These are phyloP conservation scores for Lochmaea crataegi DNA, from an alignment of 2,888 invertebrate genomes.

Conservation along the genomic window DNA sequence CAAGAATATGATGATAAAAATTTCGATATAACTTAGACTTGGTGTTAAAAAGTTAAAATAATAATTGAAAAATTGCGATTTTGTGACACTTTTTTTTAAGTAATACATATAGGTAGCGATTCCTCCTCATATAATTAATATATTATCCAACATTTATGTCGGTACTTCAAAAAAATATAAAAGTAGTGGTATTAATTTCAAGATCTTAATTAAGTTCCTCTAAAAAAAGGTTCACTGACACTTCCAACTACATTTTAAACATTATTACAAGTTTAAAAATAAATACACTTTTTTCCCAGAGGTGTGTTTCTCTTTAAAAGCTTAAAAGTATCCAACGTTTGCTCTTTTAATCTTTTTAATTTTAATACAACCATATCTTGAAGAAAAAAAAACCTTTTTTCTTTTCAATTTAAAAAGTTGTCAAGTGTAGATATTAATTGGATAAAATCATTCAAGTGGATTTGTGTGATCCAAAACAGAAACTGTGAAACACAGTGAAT, in stretches of 20 bases:
- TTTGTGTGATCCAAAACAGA: constrained; percentile 47
- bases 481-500: not conserved
- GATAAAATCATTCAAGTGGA: constrained; percentile 46
- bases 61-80: too few species aligned
- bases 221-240: not conserved
- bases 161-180: not conserved
- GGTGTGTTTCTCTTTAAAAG: not conserved
- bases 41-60: too few species aligned
- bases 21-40: too few species aligned
- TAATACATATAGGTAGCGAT: too few species aligned
- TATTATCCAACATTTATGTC: not conserved
- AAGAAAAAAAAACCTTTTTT: constrained; percentile 4
- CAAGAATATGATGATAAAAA: too few species aligned
- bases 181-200: not conserved
- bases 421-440: constrained; percentile 47
- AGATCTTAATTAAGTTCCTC: constrained; percentile 7
- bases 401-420: constrained; percentile 17
- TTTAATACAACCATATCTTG: not conserved
- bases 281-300: not conserved
- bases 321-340: not conserved
- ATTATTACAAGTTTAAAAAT: constrained; percentile 4
- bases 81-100: too few species aligned
- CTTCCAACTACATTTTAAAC: not conserved
- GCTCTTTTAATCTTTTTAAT: not conserved
- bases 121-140: too few species aligned